Evolutionary conservation across 2,797 vertebrate genomes (phyloP).

Genomic region (Scomberomorus guttatus): DNA sequence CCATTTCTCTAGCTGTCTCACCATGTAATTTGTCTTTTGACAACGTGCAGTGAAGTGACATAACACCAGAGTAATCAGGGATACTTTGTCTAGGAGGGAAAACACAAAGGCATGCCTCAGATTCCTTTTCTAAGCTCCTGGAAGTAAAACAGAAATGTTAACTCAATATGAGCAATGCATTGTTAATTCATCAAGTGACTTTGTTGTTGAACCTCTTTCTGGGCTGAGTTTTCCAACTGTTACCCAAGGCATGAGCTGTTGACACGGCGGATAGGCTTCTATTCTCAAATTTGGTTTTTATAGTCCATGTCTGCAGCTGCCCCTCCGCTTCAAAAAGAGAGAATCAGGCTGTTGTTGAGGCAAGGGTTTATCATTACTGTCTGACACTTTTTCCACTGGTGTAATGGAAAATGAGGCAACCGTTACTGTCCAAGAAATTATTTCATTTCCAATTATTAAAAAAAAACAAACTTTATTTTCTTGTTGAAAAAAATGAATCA

Average conservation of each 20-base stretch:
- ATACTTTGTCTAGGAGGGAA: slow-evolving; percentile 81
- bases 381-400: slow-evolving; percentile 69
- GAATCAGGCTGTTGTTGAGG: slow-evolving; percentile 77
- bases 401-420: slow-evolving; percentile 69
- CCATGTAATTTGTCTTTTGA: slow-evolving; percentile 79
- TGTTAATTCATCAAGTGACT: slow-evolving; percentile 77
- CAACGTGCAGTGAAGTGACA: slow-evolving; percentile 73
- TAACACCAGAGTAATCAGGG: slow-evolving; percentile 80
- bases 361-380: slow-evolving; percentile 66
- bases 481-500: slow-evolving; percentile 28
- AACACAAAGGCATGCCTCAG: slow-evolving; percentile 77
- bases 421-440: slow-evolving; percentile 50
- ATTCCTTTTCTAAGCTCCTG: slow-evolving; percentile 78
- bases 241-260: slow-evolving; percentile 76
- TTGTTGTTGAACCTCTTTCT: slow-evolving; percentile 70
- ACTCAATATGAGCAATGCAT: slow-evolving; percentile 68
- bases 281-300: slow-evolving; percentile 83
- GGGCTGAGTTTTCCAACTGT: slow-evolving; percentile 76
- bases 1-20: slow-evolving; percentile 70
- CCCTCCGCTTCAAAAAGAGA: slow-evolving; percentile 79
- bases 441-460: slow-evolving; percentile 39
- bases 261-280: slow-evolving; percentile 78
- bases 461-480: slow-evolving; percentile 12
- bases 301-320: slow-evolving; percentile 86
- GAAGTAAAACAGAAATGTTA: slow-evolving; percentile 79